phyloP scores from a whole-genome alignment of 2,113 vertebrate genomes.

The Phrynocephalus versicolor region DNA sequence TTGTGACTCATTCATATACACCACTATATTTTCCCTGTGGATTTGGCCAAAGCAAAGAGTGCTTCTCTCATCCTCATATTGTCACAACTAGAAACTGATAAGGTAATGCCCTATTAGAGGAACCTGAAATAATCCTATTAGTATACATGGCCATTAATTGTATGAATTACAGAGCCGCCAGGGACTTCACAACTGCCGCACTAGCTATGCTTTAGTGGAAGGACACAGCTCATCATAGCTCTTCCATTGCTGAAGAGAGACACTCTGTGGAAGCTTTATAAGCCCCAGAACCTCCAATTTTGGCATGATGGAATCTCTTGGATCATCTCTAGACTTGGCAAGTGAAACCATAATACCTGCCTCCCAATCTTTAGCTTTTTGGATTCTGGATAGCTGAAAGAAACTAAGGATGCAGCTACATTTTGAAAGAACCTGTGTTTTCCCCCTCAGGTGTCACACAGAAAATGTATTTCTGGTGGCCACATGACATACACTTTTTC shows the following conservation, averaged over 20 bases:
- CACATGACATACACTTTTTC: too few species aligned
- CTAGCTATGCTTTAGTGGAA: not conserved
- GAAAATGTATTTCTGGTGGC: too few species aligned
- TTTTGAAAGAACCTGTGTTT: too few species aligned
- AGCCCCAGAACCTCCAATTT: not conserved
- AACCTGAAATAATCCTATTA: conserved; percentile 11
- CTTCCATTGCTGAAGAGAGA: not conserved
- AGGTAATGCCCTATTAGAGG: conserved; percentile 55
- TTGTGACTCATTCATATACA: not conserved
- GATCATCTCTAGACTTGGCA: not conserved
- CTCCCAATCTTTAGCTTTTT: too few species aligned
- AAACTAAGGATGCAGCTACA: too few species aligned
- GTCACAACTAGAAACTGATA: conserved; percentile 48
- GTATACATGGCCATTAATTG: conserved; percentile 57
- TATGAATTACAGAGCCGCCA: conserved; percentile 49
- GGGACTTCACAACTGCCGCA: conserved; percentile 44
- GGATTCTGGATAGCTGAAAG: not conserved
- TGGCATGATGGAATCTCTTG: not conserved
- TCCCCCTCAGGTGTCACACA: too few species aligned
- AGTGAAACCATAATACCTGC: too few species aligned
- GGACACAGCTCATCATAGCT: conserved; percentile 3
- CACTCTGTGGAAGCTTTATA: too few species aligned
- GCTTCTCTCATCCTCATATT: not conserved
- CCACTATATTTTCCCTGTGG: not conserved
- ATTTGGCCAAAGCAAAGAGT: not conserved